These are phyloP conservation scores for Bradynema listronoti DNA, from an alignment of 1,140 invertebrate genomes.

Conservation along the genomic window DNA sequence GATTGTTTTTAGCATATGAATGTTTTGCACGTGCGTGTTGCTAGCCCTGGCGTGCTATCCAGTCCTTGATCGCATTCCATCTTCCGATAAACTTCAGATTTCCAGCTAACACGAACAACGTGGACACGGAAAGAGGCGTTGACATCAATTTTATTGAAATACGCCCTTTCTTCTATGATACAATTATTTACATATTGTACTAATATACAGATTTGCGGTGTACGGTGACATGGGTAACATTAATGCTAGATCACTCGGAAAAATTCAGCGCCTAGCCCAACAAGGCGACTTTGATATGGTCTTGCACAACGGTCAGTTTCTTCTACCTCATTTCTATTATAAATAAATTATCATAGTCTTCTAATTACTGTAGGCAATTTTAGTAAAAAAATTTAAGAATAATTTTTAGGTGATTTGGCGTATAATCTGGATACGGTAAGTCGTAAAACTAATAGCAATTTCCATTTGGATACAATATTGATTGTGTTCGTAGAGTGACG, in stretches of 20 bases:
- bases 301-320: conserved; percentile 60
- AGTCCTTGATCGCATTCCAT: too few relatives aligned
- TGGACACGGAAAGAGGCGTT: too few relatives aligned
- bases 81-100: too few relatives aligned
- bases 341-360: neutral
- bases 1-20: too few relatives aligned
- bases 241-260: conserved; percentile 61
- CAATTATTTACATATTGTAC: conserved; percentile 4
- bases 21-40: too few relatives aligned
- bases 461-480: neutral
- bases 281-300: conserved; percentile 61
- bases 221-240: conserved; percentile 63
- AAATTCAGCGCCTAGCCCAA: conserved; percentile 59
- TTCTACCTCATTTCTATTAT: neutral
- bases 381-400: neutral
- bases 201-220: conserved; percentile 57
- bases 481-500: conserved; percentile 24
- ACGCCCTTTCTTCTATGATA: neutral
- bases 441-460: neutral
- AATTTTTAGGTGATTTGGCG: conserved; percentile 36
- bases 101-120: too few relatives aligned
- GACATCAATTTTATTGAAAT: too few relatives aligned
- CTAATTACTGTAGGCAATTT: neutral
- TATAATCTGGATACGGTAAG: conserved; percentile 61
- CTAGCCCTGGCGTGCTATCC: too few relatives aligned